phyloP scores from a whole-genome alignment of 2,888 invertebrate species.

The Drosophila anceps region DNA sequence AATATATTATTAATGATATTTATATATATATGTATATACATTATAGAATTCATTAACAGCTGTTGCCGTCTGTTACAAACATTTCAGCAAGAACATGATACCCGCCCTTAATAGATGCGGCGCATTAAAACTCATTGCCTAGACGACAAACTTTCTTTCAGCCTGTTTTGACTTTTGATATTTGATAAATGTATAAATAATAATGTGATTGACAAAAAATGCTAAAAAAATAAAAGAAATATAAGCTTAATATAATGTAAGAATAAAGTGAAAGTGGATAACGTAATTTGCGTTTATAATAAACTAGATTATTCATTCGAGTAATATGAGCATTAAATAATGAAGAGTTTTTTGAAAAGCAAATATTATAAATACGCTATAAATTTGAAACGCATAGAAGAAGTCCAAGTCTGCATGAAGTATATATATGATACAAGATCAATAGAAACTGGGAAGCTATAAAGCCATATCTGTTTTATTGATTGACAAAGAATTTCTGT shows the following conservation, averaged over 20 bases:
- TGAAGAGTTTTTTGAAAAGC: not conserved
- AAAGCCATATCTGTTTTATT: no score
- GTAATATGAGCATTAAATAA: not conserved
- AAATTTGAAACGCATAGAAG: not conserved
- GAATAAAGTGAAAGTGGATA: not conserved
- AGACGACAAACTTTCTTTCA: constrained; percentile 4
- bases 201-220: not conserved
- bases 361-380: not conserved
- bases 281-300: not conserved
- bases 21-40: no score
- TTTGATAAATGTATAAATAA: not conserved
- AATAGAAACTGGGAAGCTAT: no score
- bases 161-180: not conserved
- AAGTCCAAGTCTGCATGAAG: no score
- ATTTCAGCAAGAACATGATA: no score
- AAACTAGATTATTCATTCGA: no score
- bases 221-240: not conserved
- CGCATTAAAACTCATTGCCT: not conserved
- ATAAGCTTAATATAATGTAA: not conserved
- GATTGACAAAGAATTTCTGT: no score
- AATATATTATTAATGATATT: no score
- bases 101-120: no score
- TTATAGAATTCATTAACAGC: no score
- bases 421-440: no score
- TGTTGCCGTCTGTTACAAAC: no score